phyloP scores from a whole-genome alignment of 2,888 invertebrate genomes.

The Anarsia innoxiella region DNA sequence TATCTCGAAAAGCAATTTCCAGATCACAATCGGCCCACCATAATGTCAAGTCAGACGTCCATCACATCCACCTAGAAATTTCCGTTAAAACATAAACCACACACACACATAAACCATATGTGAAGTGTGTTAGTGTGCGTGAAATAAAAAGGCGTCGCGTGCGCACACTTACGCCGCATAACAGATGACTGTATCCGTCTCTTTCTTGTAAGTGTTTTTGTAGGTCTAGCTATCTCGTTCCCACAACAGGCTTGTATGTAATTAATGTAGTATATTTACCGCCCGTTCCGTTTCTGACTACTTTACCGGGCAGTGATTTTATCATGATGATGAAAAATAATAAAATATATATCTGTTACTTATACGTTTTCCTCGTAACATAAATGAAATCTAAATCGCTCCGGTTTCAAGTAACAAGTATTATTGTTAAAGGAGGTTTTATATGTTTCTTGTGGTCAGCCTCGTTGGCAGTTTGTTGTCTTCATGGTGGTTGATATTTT shows the following conservation, averaged over 20 bases:
- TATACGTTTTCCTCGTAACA: conserved; percentile 9
- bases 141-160: conserved; percentile 47
- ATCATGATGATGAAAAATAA: conserved; percentile 15
- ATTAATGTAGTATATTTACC: conserved; percentile 44
- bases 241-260: conserved; percentile 30
- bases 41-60: conserved; percentile 44
- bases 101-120: conserved; percentile 18
- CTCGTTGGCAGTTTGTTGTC: too few relatives aligned
- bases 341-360: conserved; percentile 6
- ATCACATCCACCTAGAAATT: conserved; percentile 50
- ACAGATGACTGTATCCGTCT: conserved; percentile 35
- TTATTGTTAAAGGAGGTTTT: too few relatives aligned
- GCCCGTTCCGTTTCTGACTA: conserved; percentile 26
- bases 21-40: conserved; percentile 30
- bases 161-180: conserved; percentile 49
- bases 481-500: too few relatives aligned
- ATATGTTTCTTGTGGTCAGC: too few relatives aligned
- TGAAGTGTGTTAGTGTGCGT: conserved; percentile 30
- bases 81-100: conserved; percentile 40
- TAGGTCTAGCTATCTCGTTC: conserved; percentile 22
- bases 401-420: too few relatives aligned
- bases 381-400: too few relatives aligned
- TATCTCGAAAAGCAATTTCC: conserved; percentile 24
- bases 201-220: conserved; percentile 19
- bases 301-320: conserved; percentile 21